Evolutionary conservation across 53 echinoderm and acorn worm species (phyloP).

Genomic region (Apostichopus leukothele): DNA sequence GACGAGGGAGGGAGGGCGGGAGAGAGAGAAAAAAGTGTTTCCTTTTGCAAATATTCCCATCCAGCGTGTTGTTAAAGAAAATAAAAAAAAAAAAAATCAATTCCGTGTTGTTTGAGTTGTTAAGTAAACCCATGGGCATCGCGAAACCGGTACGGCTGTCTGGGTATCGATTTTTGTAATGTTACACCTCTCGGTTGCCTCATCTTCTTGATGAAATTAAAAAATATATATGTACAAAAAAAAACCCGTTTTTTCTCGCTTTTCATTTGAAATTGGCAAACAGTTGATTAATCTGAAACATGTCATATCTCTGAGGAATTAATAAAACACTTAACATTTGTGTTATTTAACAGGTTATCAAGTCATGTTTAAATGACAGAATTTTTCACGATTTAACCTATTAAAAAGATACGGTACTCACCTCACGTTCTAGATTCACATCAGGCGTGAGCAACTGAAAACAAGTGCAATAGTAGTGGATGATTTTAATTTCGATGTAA

Average conservation of each 20-base stretch:
- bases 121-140: conserved; percentile 30
- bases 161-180: conserved; percentile 30
- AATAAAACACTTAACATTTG: neutral
- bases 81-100: conserved; percentile 18
- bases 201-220: neutral
- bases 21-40: conserved; percentile 12
- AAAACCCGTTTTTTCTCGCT: neutral
- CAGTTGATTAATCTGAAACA: neutral
- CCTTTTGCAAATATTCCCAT: conserved; percentile 16
- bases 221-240: neutral
- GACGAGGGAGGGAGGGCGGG: neutral
- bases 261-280: neutral
- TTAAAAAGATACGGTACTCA: no score
- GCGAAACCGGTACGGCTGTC: conserved; percentile 8
- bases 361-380: neutral
- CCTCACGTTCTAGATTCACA: no score
- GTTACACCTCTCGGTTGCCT: conserved; percentile 22
- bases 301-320: neutral
- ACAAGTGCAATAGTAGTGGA: no score
- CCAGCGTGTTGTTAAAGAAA: neutral
- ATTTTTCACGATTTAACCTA: no score
- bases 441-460: no score
- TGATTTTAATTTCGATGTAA: no score
- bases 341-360: neutral
- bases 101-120: conserved; percentile 36